Evolutionary conservation across 92 coral and sea anemone genomes (phyloP).

Genomic region (Siderastrea radians): DNA sequence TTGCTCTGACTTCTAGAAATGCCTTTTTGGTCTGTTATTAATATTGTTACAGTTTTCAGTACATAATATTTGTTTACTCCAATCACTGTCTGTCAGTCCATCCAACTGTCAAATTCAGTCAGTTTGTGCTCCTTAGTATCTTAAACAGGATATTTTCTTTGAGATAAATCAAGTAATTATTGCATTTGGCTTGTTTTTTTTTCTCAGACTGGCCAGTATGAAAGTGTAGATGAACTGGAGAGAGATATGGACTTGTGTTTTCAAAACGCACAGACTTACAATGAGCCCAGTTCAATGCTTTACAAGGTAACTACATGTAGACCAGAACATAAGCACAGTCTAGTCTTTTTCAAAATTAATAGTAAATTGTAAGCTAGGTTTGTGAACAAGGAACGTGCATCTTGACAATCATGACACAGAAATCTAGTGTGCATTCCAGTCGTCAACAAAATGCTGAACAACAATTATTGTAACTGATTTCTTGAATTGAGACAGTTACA

Average conservation of each 20-base stretch:
- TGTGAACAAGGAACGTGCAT: not conserved
- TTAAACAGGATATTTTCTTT: not conserved
- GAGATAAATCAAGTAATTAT: not conserved
- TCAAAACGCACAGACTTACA: slow-evolving; percentile 93
- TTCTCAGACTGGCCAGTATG: slow-evolving; percentile 87
- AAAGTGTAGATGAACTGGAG: slow-evolving; percentile 85
- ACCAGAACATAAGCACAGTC: not conserved
- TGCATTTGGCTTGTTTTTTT: not conserved
- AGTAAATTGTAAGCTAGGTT: not conserved
- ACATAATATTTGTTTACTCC: too few relatives aligned
- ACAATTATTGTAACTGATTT: too few relatives aligned
- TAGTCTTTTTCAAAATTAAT: not conserved
- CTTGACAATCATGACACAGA: too few relatives aligned
- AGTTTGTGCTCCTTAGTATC: not conserved
- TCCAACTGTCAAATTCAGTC: too few relatives aligned
- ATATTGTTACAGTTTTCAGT: too few relatives aligned
- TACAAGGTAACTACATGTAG: slow-evolving; percentile 74
- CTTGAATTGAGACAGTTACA: too few relatives aligned
- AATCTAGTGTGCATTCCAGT: too few relatives aligned
- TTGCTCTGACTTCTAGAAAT: too few relatives aligned
- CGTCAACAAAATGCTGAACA: too few relatives aligned
- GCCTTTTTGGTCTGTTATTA: too few relatives aligned
- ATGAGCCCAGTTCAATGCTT: slow-evolving; percentile 96
- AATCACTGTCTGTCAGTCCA: too few relatives aligned
- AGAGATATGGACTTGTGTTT: slow-evolving; percentile 90